phyloP scores from a whole-genome alignment of 2,888 invertebrate species.

The Cenopis cana region DNA sequence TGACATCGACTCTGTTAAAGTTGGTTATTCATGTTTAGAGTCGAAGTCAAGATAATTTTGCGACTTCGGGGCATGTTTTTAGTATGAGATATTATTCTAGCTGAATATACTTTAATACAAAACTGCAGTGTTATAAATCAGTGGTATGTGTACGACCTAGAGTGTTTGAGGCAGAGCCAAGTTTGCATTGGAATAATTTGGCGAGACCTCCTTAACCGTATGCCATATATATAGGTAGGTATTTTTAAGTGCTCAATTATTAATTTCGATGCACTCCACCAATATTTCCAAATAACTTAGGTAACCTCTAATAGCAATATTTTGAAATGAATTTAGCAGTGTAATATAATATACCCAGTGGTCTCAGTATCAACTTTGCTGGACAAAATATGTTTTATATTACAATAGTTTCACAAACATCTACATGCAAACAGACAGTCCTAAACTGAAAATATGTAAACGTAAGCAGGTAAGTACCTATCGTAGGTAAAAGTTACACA shows the following conservation, averaged over 20 bases:
- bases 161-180: neutral
- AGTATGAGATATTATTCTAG: neutral
- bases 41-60: neutral
- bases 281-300: neutral
- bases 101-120: neutral
- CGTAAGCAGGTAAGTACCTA: no score
- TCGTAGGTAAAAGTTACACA: no score
- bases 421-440: no score
- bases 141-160: no score
- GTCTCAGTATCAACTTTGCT: no score
- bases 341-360: no score
- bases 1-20: neutral
- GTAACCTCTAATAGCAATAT: no score
- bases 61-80: neutral
- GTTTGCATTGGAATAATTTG: neutral
- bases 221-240: no score
- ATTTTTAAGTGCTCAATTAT: neutral
- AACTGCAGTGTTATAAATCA: no score
- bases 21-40: neutral
- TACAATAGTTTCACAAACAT: no score
- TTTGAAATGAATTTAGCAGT: neutral
- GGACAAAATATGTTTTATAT: no score
- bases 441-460: no score
- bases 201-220: neutral
- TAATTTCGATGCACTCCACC: neutral